A percentile compares a stretch with the other conserved stretches of the same genome.
Conservation (phyloP, 2,797 vertebrate species). For the Arnoldichthys spilopterus region DNA sequence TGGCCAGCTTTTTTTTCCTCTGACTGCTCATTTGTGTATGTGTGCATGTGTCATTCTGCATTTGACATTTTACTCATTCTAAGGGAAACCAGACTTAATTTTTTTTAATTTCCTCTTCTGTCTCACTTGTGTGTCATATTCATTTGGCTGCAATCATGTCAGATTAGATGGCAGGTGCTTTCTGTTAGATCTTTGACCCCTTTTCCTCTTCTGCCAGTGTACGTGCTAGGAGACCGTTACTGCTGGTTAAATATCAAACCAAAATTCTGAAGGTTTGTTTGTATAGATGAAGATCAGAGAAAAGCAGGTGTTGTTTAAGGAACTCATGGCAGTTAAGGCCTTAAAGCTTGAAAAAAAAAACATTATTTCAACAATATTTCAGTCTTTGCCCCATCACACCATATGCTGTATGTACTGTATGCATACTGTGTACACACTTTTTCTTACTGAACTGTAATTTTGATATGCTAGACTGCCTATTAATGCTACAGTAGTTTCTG, state of each 20-base stretch:
- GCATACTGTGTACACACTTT: background rate
- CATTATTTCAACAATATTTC: background rate
- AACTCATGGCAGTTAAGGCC: background rate
- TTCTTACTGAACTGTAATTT: background rate
- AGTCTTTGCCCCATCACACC: background rate
- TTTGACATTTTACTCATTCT: too few relatives aligned
- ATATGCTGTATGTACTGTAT: too few relatives aligned
- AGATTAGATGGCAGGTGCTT: background rate
- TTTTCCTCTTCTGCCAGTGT: background rate
- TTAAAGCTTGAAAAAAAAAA: background rate
- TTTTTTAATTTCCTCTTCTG: background rate
- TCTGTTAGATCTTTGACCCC: conserved; percentile 34
- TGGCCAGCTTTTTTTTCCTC: too few relatives aligned
- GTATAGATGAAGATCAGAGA: background rate
- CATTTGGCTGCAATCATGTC: background rate
- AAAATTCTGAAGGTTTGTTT: background rate
- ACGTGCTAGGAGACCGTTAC: background rate
- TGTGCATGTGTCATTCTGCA: too few relatives aligned
- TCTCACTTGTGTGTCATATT: background rate
- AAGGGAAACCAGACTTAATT: too few relatives aligned
- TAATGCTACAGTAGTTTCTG: too few relatives aligned
- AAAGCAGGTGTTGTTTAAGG: background rate
- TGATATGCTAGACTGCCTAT: too few relatives aligned
- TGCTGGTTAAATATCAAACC: conserved; percentile 49
- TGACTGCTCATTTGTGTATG: too few relatives aligned